A percentile compares a stretch with the other conserved stretches of the same genome.
These are phyloP conservation scores for Gnathonemus echidnorhynchus DNA, from an alignment of 2,113 vertebrate species.

Conservation along the genomic window DNA sequence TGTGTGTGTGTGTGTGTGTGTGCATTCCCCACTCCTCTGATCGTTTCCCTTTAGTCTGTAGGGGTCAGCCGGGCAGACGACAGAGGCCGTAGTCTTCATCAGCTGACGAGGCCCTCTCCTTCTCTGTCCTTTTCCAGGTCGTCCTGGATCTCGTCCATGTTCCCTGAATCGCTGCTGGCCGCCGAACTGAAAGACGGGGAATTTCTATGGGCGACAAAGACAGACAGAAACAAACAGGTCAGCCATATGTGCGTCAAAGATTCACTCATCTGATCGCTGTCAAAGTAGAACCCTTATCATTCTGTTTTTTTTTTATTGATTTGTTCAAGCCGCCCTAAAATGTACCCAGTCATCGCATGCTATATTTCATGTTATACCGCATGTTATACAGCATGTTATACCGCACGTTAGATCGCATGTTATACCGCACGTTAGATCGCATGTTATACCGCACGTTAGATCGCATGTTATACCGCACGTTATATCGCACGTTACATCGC, in stretches of 20 bases:
- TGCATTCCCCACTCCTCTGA: background rate
- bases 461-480: background rate
- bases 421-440: background rate
- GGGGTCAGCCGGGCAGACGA: background rate
- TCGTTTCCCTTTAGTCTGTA: background rate
- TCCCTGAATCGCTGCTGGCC: slow-evolving; percentile 97
- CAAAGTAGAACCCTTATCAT: background rate
- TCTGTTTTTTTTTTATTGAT: background rate
- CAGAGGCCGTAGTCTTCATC: slow-evolving; percentile 44
- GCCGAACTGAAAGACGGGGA: slow-evolving; percentile 86
- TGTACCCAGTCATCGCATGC: background rate
- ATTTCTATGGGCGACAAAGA: slow-evolving; percentile 56
- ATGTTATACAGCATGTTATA: no score
- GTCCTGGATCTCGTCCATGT: slow-evolving; percentile 91
- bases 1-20: background rate
- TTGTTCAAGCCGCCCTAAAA: background rate
- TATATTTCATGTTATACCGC: no score
- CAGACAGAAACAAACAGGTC: background rate
- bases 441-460: background rate
- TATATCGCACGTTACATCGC: background rate
- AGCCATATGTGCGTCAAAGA: background rate
- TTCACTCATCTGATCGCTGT: background rate
- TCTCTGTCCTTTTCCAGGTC: slow-evolving; percentile 71
- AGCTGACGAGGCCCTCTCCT: slow-evolving; percentile 50
- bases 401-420: background rate